These are phyloP conservation scores for Drosophila hamatofila DNA, from an alignment of 2,888 invertebrate genomes.

Conservation along the genomic window DNA sequence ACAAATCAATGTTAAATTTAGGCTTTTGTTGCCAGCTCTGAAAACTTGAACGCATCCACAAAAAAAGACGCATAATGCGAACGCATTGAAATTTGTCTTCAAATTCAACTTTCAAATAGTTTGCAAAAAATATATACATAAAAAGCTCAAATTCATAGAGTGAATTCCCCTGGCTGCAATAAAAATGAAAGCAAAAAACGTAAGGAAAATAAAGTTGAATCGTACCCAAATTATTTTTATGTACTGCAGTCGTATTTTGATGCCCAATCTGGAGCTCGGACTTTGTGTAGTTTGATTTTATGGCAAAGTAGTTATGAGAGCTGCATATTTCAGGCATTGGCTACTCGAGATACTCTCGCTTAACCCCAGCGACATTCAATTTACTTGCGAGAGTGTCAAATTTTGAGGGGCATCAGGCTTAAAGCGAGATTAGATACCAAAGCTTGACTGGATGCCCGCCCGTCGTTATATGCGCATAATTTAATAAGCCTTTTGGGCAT, in stretches of 20 bases:
- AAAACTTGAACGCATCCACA: constrained; percentile 41
- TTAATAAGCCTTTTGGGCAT: constrained; percentile 66
- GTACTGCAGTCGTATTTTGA: constrained; percentile 39
- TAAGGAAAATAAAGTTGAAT: constrained; percentile 36
- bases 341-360: constrained; percentile 38
- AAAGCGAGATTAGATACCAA: constrained; percentile 64
- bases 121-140: constrained; percentile 17
- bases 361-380: constrained; percentile 77
- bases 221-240: constrained; percentile 58
- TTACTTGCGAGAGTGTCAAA: constrained; percentile 51
- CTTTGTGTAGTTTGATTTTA: constrained; percentile 64
- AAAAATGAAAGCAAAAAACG: constrained; percentile 28
- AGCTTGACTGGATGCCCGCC: constrained; percentile 11
- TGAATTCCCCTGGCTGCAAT: constrained; percentile 64
- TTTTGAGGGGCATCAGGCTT: constrained; percentile 52
- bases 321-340: constrained; percentile 42
- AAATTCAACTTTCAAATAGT: constrained; percentile 53
- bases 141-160: constrained; percentile 31
- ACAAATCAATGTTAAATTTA: constrained; percentile 49
- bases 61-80: constrained; percentile 61
- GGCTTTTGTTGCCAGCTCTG: constrained; percentile 9
- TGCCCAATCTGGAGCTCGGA: constrained; percentile 11
- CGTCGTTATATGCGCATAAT: constrained; percentile 62
- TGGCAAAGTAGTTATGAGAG: constrained; percentile 41
- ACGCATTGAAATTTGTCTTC: constrained; percentile 66